Evolutionary conservation across 2,888 invertebrate species (phyloP).

Genomic region (Podotricha telesiphe): DNA sequence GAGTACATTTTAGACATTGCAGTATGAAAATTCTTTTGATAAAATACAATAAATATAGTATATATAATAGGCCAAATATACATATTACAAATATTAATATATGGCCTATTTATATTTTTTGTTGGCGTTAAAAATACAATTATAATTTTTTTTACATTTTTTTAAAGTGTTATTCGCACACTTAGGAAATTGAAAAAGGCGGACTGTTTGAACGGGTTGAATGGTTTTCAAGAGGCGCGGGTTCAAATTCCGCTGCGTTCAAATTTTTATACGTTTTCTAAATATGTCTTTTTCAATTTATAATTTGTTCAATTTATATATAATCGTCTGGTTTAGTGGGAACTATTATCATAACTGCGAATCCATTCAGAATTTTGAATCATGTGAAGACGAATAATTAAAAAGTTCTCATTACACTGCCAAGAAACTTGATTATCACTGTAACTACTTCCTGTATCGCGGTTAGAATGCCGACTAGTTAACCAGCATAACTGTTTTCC

Average conservation of each 20-base stretch:
- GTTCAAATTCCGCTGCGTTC: too few relatives aligned
- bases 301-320: too few relatives aligned
- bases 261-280: too few relatives aligned
- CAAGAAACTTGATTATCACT: constrained; percentile 36
- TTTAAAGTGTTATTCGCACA: too few relatives aligned
- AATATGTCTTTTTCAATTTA: too few relatives aligned
- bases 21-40: neutral
- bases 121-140: neutral
- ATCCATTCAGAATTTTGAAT: neutral
- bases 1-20: neutral
- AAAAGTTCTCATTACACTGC: constrained; percentile 12
- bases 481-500: constrained; percentile 60
- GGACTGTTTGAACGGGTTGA: too few relatives aligned
- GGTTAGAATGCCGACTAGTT: constrained; percentile 53
- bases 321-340: too few relatives aligned
- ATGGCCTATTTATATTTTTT: neutral
- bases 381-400: constrained; percentile 18
- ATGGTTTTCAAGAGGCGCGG: too few relatives aligned
- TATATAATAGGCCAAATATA: too few relatives aligned
- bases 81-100: neutral
- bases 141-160: too few relatives aligned
- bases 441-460: constrained; percentile 47
- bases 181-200: too few relatives aligned
- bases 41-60: too few relatives aligned
- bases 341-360: neutral